phyloP scores from a whole-genome alignment of 2,797 vertebrate genomes.

The Lates japonicus region DNA sequence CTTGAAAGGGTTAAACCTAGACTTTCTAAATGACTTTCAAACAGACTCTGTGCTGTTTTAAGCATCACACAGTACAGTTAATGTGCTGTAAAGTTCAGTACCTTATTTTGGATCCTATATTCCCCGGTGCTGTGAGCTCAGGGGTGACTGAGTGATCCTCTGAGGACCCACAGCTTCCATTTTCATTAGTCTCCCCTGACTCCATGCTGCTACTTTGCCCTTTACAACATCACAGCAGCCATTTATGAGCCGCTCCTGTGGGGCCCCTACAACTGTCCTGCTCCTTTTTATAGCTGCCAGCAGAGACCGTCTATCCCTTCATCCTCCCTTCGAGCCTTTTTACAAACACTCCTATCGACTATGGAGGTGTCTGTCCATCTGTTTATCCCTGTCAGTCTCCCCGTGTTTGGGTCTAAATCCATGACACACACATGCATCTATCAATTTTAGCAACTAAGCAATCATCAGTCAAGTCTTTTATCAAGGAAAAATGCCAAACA shows the following conservation, averaged over 20 bases:
- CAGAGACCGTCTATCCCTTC: conserved; percentile 49
- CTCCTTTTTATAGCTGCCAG: conserved; percentile 44
- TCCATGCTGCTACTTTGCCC: conserved; percentile 64
- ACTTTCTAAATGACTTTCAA: not conserved
- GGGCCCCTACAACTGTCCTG: conserved; percentile 21
- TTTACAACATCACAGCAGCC: conserved; percentile 73
- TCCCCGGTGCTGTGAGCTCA: conserved; percentile 17
- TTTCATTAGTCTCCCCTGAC: conserved; percentile 46
- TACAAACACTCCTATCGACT: conserved; percentile 16
- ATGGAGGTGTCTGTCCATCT: conserved; percentile 20
- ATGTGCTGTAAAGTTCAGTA: conserved; percentile 17
- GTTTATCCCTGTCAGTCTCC: conserved; percentile 26
- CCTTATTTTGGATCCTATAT: conserved; percentile 26
- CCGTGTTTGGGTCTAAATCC: not conserved
- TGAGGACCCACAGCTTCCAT: conserved; percentile 43
- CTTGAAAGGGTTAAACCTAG: not conserved
- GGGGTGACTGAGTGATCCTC: conserved; percentile 28
- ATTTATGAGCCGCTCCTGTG: conserved; percentile 59
- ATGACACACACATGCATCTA: conserved; percentile 3
- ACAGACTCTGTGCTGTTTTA: not conserved
- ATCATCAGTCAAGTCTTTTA: not conserved
- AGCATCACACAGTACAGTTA: not conserved
- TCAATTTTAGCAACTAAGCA: not conserved
- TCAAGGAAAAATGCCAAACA: not conserved
- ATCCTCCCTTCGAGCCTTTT: conserved; percentile 36